Base-by-base conservation (phyloP, 2,797 vertebrate species). In the Forpus xanthops region DNA sequence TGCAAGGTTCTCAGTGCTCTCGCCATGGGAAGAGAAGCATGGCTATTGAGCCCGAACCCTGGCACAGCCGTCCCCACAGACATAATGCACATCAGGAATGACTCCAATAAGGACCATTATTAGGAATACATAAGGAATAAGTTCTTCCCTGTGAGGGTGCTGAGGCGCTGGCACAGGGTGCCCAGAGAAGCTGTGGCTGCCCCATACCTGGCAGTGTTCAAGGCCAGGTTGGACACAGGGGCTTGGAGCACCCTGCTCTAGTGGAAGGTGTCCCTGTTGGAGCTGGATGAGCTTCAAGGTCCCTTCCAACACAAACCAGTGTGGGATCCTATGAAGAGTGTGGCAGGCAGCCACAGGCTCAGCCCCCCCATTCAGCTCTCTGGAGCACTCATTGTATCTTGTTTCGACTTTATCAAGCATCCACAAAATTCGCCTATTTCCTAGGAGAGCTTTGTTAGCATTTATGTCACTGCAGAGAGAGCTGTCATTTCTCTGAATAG, bases 401-500 rank as follows among this genome's bases (percentile, higher is more conserved):
- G 45, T 45, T 89, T 81, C 39, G 47, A 49, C 19, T 45, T 70
- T 50, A 47, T 41, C 18, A 53, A 50, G 24, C 27, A 41, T 23
- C 39, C 50, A 47, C 35, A 35, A 58, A 84, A 56, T 12, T 7
- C 16, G 45, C 9, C 13, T 60, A 13, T 91, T 91, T 88, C 82
- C 76, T 67, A 65, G 49, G 35, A 88, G 45, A 88, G 64, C 45
- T 73, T 79, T 85, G 28, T 44, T 72, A 55, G 45, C 33, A 65
- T 84, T 85, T 91, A 66, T 77, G 33, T 52, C 65, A 14, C 55
- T 70, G 89, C 18, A 6, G 39, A 30, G 45, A 19, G 58, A 52
- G 66, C 49, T 93, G 74, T 66, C 65, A 49, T 73, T 39, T 79
- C 61, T 86, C 52, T 67, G 85, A 95, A 90, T 74, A 93, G 93